A percentile compares a stretch with the other conserved stretches of the same genome.
Evolutionary conservation across 2,888 invertebrate genomes (phyloP).

Genomic region (Sturmia bella): DNA sequence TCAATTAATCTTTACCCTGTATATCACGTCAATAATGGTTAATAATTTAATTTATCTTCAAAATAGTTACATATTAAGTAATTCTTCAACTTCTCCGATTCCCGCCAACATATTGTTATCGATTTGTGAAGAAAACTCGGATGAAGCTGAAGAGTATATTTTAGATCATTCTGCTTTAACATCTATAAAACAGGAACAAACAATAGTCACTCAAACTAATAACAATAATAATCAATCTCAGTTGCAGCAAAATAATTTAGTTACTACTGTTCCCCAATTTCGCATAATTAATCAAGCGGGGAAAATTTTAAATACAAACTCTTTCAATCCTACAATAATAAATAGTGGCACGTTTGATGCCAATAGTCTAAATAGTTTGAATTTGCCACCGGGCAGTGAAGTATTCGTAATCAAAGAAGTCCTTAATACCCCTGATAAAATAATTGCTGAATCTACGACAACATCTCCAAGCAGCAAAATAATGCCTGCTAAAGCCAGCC

Average conservation of each 20-base stretch:
- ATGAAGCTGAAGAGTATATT: slow-evolving; percentile 77
- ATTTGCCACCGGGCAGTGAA: slow-evolving; percentile 79
- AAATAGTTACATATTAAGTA: slow-evolving; percentile 71
- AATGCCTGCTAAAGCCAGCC: slow-evolving; percentile 3
- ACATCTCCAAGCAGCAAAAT: not conserved
- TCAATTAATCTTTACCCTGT: not conserved
- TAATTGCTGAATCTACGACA: slow-evolving; percentile 45
- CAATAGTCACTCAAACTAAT: slow-evolving; percentile 39
- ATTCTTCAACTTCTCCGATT: slow-evolving; percentile 48
- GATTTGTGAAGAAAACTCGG: slow-evolving; percentile 77
- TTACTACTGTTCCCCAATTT: slow-evolving; percentile 67
- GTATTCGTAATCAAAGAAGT: slow-evolving; percentile 78
- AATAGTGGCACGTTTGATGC: slow-evolving; percentile 4
- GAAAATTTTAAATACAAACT: slow-evolving; percentile 36
- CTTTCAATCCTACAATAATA: slow-evolving; percentile 21
- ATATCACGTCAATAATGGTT: not conserved
- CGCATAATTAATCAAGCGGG: slow-evolving; percentile 68
- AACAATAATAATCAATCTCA: slow-evolving; percentile 59
- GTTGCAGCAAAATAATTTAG: slow-evolving; percentile 37
- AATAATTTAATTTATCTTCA: not conserved
- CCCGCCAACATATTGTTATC: slow-evolving; percentile 74
- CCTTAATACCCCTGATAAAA: slow-evolving; percentile 53
- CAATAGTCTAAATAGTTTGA: slow-evolving; percentile 70
- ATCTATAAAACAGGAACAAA: slow-evolving; percentile 75
- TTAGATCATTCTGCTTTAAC: slow-evolving; percentile 71